Base-by-base conservation (phyloP, 2,888 invertebrate species). In the Meiosimyza platycephala region DNA sequence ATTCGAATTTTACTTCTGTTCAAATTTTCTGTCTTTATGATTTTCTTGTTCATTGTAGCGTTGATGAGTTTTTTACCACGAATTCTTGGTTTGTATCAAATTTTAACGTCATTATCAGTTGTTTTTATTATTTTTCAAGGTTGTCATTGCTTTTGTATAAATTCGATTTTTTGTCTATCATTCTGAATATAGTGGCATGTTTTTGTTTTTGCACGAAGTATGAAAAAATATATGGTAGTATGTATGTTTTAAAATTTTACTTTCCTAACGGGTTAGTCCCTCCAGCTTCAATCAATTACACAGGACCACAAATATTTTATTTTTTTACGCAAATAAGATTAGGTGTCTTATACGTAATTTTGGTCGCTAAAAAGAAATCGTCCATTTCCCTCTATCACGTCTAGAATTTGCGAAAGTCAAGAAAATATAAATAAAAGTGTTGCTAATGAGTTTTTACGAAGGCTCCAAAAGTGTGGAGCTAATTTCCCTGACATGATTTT, bases 21-120 rank as follows among this genome's bases (percentile, higher is more conserved):
- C 68, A 74, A 77, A 59, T 69, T 74, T 76, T 76, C 72, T 69
- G 75, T 79, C 59, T 74, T 77, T 76, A 74, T 69, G 69, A 69
- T 78, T 76, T 76, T 76, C 74, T 79, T 69, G 77, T 80, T 78
- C 72, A 77, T 78, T 82, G 84, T 84, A 86, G 86, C 83, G 77
- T 85, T 86, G 83, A 83, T 83, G 84, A 81, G 79, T 80, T 84
- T 83, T 84, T 83, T 86, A 79, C 84, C 85, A 80, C 85, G 80
- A 80, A 74, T 80, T 80, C 80, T 85, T 81, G 86, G 86, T 86
- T 85, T 83, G 86, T 86, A 86, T 85, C 62, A 15, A 66, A 16
- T 54, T 63, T 48, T 68, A 16, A 28, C 65, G 40, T 65, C 18
- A 48, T 47, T 51, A 67, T 55, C 63, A 16, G 16, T 16, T 33